These are phyloP conservation scores for Acronicta alni DNA, from an alignment of 2,888 invertebrate species.

Conservation along the genomic window DNA sequence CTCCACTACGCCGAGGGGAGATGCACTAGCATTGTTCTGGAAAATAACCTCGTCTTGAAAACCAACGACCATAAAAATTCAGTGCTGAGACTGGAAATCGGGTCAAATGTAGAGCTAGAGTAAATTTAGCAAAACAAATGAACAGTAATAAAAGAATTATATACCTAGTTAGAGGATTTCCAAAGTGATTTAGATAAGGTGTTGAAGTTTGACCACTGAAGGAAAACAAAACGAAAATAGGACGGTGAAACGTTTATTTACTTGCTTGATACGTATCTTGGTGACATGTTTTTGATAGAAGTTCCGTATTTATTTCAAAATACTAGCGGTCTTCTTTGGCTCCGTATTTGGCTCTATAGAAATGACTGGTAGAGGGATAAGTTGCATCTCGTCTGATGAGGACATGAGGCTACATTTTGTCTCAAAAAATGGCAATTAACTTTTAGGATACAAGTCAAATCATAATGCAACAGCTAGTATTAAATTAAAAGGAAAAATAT, in stretches of 20 bases:
- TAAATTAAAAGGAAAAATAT: too few species aligned
- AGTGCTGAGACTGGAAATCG: conserved; percentile 60
- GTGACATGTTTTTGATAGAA: conserved; percentile 28
- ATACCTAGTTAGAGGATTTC: conserved; percentile 68
- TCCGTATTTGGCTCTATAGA: too few species aligned
- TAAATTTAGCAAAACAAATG: conserved; percentile 68
- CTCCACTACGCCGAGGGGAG: conserved; percentile 24
- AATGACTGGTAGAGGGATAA: too few species aligned
- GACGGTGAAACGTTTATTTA: conserved; percentile 35
- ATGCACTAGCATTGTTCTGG: conserved; percentile 69
- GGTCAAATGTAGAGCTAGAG: conserved; percentile 65
- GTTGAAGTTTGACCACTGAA: conserved; percentile 47
- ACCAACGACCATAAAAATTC: conserved; percentile 72
- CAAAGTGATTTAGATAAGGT: conserved; percentile 60
- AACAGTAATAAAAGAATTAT: conserved; percentile 63
- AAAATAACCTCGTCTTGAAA: conserved; percentile 72
- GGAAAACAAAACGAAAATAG: conserved; percentile 43
- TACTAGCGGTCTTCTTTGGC: too few species aligned
- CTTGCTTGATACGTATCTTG: conserved; percentile 36
- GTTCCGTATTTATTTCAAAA: conserved; percentile 2
- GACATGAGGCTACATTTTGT: too few species aligned
- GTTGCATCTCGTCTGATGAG: too few species aligned
- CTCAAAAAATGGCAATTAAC: too few species aligned
- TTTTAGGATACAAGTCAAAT: too few species aligned
- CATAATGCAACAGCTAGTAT: too few species aligned